Evolutionary conservation across 64 coral and sea anemone genomes (phyloP), one percentile per base, ranked within the genome.

Genomic region (Montipora foliosa): DNA sequence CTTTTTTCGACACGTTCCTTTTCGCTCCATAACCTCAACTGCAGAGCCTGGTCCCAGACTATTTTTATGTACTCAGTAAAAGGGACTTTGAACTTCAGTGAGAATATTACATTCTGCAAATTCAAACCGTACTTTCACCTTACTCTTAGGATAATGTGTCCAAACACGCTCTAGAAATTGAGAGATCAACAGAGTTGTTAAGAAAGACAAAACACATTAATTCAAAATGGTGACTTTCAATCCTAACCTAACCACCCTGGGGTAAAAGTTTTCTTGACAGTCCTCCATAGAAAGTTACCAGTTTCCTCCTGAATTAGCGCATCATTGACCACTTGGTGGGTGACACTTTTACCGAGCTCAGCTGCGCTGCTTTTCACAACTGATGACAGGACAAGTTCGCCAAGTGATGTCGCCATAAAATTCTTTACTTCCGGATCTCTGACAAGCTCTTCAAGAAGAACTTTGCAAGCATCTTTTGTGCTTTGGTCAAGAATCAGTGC

Each of bases 341-440:
- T 98, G 9, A 98, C 87, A 81, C 70, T 98, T 62, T 98, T 98
- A 2, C 96, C 96, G 5, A 98, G 76, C 29, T 95, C 96, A 66
- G 92, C 94, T 81, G 96, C 96, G 75, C 95, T 98, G 80, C 85
- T 90, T 84, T 69, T 86, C 53, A 98, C 96, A 95, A 98, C 75
- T 25, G 96, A 90, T 10, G 96, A 98, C 7, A 81, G 81, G 21
- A 98, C 96, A 55, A 98, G 86, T 4, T 95, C 94, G 0, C 79
- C 96, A 8, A 98, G 82, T 2, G 96, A 98, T 6, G 71, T 80
- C 19, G 93, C 92, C 93, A 95, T 46, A 49, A 98, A 93, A 11
- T 89, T 87, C 44, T 98, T 98, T 2, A 93, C 74, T 9, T 80
- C 78, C 21, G 96, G 90, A 48, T 98, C 96, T 5, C 87, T 80